Base-by-base conservation (phyloP, 2,888 invertebrate genomes). In the Orgyia antiqua region DNA sequence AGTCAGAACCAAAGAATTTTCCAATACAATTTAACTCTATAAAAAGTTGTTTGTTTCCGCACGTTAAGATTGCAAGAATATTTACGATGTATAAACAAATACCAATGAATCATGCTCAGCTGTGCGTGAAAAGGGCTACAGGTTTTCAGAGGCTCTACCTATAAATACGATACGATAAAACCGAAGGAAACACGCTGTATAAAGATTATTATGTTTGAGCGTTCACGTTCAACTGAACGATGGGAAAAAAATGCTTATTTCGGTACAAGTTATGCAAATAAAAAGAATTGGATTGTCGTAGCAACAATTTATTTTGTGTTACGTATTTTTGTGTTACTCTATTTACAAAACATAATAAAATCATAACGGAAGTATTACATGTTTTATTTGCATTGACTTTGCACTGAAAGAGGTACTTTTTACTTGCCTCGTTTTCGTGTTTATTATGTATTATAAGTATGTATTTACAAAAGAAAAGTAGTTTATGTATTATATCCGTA, bases 71-170 rank as follows among this genome's bases (percentile, higher is more conserved):
- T 10, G 9, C 4, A 26, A 26, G 38, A 37, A 47, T 24, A 24
- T 13, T 39, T 52, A 39, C 41, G 27, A 31, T 27, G 24, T 42
- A 42, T 37, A 40, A 44, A 53, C 40, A 53, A 40, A 42, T 39
- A 46, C 20, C 18, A 13, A 29, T 10, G 25, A 27, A 15, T 26
- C 29, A 25, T 20, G 13, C 19, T 15, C 44, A 36, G 27, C 24
- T 36, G 33, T 10, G 45, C 37, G 49, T 52, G 31, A 40, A 50
- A 40, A 21, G 19, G 45, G 21, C 27, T 25, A 27, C 34, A 35
- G 21, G 29, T 36, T 44, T 38, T 36, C 36, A 40, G 45, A 42
- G 33, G 25, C 45, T 38, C 44, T 35, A 47, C 43, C 41, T n/a
- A 51, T 36, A 30, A n/a, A n/a, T n/a, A 36, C 25, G 31, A 28